Evolutionary conservation across 2,888 invertebrate genomes (phyloP).

Genomic region (Lasioglossum pauxillum): DNA sequence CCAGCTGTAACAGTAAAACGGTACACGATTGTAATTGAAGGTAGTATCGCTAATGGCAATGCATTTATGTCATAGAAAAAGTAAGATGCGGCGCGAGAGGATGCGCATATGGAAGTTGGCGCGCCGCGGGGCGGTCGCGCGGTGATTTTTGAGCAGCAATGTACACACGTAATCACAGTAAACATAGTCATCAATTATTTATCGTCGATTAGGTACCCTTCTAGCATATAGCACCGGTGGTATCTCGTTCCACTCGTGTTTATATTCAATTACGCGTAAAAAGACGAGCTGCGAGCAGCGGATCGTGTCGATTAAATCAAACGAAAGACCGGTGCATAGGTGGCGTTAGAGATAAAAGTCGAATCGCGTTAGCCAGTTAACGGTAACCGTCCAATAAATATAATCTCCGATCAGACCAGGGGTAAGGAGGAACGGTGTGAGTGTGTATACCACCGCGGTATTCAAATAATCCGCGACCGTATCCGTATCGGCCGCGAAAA

Average conservation of each 20-base stretch:
- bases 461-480: conserved; percentile 42
- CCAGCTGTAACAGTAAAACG: neutral
- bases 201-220: conserved; percentile 27
- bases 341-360: conserved; percentile 13
- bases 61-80: neutral
- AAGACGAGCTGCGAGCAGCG: conserved; percentile 15
- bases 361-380: conserved; percentile 33
- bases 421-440: neutral
- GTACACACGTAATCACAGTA: conserved; percentile 4
- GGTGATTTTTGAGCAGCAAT: neutral
- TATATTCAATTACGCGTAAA: conserved; percentile 45
- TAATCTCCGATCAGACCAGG: neutral
- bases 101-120: neutral
- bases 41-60: neutral
- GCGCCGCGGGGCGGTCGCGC: neutral
- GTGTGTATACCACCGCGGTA: neutral
- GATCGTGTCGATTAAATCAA: conserved; percentile 39
- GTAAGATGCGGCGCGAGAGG: neutral
- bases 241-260: conserved; percentile 13
- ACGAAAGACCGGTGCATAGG: conserved; percentile 2
- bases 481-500: conserved; percentile 28
- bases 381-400: conserved; percentile 43
- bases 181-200: conserved; percentile 27
- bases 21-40: neutral
- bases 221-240: conserved; percentile 9